Evolutionary conservation across 2,797 vertebrate genomes (phyloP), one percentile per base, ranked within the genome.

Genomic region (Catamblyrhynchus diadema): DNA sequence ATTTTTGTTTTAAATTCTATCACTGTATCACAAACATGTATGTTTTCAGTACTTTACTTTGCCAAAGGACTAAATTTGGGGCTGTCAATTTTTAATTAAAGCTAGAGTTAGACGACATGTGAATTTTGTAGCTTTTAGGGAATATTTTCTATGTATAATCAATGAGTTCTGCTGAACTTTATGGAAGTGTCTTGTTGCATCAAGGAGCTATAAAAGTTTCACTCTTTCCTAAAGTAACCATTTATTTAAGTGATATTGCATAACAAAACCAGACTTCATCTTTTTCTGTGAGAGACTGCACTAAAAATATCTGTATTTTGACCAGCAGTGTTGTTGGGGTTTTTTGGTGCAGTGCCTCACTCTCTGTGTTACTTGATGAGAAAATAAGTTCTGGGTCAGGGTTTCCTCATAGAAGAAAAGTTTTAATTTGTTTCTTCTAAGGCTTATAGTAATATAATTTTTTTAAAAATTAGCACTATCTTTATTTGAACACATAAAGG

Each of bases 391-490:
- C 50, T 44, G 9, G 27, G 7, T 48, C 41, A 50, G 7, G 11
- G 2, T 27, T 78, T 30, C n/a, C 15, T 42, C 30, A 42, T 3
- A 13, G 27, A 64, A 21, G 4, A 41, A 60, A n/a, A 22, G 33
- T 19, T 53, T 50, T 41, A 0, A 28, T 20, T 57, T 73, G 0
- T 20, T 84, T 53, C 8, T 74, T 89, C 23, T 57, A 48, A 53
- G 13, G 2, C 1, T 35, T 62, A 6, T 30, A 39, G 4, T 13
- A 67, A 24, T 59, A 70, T 10, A 0, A 42, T 47, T 72, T 47
- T 47, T 13, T 3, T 1, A 33, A 82, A 13, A 51, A 41, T 6
- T 20, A 64, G 4, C 5, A 12, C 0, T 2, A 48, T 18, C 5
- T 86, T 60, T 67, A 17, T 48, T 59, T 48, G 8, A 86, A 70